Evolutionary conservation across 2,113 vertebrate genomes (phyloP).

Genomic region (Oreochromis aureus): DNA sequence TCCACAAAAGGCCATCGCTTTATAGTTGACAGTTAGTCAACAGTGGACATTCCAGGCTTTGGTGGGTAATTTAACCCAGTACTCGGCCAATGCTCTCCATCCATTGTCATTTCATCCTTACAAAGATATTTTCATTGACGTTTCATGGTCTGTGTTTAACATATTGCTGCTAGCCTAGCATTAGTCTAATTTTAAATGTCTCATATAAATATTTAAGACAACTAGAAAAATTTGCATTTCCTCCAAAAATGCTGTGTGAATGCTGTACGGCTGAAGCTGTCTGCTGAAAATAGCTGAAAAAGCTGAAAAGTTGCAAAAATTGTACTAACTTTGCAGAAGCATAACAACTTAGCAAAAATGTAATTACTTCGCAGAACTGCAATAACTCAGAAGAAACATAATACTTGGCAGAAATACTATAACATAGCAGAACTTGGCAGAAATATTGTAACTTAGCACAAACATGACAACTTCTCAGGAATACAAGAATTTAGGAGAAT

Average conservation of each 20-base stretch:
- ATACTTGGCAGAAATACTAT: not conserved
- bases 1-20: not conserved
- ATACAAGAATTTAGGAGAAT: accelerated
- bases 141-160: not conserved
- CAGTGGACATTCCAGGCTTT: not conserved
- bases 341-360: not conserved
- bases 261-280: accelerated
- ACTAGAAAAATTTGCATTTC: not conserved
- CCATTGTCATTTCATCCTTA: not conserved
- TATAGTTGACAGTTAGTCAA: not conserved
- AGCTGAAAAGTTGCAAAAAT: not conserved
- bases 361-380: not conserved
- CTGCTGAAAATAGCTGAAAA: accelerated
- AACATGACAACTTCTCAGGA: not conserved
- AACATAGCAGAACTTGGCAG: accelerated
- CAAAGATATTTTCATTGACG: not conserved
- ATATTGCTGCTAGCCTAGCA: not conserved
- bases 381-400: not conserved
- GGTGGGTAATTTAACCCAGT: not conserved
- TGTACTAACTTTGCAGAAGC: not conserved
- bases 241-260: not conserved
- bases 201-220: not conserved
- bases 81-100: accelerated
- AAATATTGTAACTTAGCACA: not conserved
- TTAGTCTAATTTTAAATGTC: not conserved